Evolutionary conservation across 2,888 invertebrate species (phyloP), one percentile per base, ranked within the genome.

Genomic region (Andrena bicolor): DNA sequence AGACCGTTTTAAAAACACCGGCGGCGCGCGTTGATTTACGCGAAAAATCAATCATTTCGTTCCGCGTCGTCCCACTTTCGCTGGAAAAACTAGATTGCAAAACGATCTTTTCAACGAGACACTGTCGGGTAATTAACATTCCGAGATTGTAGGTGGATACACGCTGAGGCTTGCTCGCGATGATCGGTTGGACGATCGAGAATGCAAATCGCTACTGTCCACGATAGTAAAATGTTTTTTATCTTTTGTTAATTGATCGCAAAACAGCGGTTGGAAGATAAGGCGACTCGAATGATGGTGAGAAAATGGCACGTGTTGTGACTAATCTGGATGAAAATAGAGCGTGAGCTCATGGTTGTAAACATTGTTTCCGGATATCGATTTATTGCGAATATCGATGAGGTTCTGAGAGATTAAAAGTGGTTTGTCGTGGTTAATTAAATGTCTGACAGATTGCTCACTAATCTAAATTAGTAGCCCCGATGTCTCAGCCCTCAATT

Each of bases 41-140:
- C 16, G 76, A 70, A 73, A 73, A 73, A 66, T 76, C 76, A 81
- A 83, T 83, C 76, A 77, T 73, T 73, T 49, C 65, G 60, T 70
- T 48, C 65, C 49, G 53, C n/a, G 48, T 30, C 61, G 76, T 72
- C 30, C 63, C 41, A 58, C 48, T 76, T 80, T 77, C 80, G 65
- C 3, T 13, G 32, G 49, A 49, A 58, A 60, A 64, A 32, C 48
- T 1, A 48, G 35, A 23, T 60, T 70, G 53, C 20, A n/a, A 41
- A 63, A 41, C n/a, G 41, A 58, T 30, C 64, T 3, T 70, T 32
- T 32, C n/a, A 6, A 66, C 13, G 26, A 30, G 7, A 35, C 5
- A 0, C n/a, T 4, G 6, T 10, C 10, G 26, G 20, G 49, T 60
- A 58, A 73, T 80, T 69, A 56, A 28, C 70, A 58, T 60, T 20